phyloP scores from a whole-genome alignment of 2,113 vertebrate genomes.

The Leptobrachium leishanense region DNA sequence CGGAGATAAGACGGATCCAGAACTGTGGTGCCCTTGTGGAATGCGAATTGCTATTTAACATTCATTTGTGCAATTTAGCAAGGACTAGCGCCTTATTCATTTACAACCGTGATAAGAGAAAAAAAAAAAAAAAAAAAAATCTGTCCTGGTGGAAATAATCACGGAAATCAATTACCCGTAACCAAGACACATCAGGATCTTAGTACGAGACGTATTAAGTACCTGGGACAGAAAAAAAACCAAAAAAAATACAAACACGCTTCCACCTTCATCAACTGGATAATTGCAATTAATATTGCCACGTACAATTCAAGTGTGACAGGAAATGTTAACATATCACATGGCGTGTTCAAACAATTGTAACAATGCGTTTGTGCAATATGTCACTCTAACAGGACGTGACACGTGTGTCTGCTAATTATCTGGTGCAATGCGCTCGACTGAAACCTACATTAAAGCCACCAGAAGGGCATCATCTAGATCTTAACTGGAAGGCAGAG shows the following conservation, averaged over 20 bases:
- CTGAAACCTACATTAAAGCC: constrained; percentile 35
- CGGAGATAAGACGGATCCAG: too few species aligned
- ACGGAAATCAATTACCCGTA: neutral
- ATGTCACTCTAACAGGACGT: constrained; percentile 1
- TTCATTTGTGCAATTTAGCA: too few species aligned
- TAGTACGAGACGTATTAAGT: neutral
- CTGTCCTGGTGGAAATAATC: too few species aligned
- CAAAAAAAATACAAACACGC: neutral
- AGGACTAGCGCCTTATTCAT: too few species aligned
- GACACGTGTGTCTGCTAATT: constrained; percentile 8
- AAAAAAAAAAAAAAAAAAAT: too few species aligned
- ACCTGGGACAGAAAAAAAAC: neutral
- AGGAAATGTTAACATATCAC: constrained; percentile 29
- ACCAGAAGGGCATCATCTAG: constrained; percentile 49
- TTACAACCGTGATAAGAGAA: too few species aligned
- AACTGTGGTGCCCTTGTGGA: too few species aligned
- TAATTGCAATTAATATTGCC: constrained; percentile 47
- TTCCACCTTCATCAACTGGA: neutral
- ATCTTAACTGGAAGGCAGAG: neutral
- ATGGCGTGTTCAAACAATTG: constrained; percentile 20
- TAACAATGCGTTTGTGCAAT: constrained; percentile 7
- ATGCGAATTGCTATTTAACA: too few species aligned
- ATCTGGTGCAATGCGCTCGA: neutral
- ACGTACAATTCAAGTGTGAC: constrained; percentile 38
- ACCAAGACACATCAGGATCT: neutral